Conservation (phyloP, 2,113 vertebrate genomes). For the Aptenodytes patagonicus region DNA sequence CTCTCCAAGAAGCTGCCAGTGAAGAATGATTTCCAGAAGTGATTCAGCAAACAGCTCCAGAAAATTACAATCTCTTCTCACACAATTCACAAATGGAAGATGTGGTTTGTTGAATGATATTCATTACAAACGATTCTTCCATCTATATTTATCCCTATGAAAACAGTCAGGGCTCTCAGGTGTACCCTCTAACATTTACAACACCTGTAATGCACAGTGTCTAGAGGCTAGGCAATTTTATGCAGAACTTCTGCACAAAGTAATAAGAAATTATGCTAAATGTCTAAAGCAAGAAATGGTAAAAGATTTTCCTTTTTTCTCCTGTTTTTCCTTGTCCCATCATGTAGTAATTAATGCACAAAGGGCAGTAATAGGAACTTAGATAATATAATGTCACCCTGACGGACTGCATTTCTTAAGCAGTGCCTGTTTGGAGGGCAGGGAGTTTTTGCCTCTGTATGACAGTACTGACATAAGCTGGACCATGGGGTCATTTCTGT, state of each 20-base stretch:
- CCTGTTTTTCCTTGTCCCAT: neutral
- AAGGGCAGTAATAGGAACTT: neutral
- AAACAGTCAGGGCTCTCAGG: conserved; percentile 15
- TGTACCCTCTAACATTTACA: neutral
- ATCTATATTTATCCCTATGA: conserved; percentile 8
- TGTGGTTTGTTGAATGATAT: neutral
- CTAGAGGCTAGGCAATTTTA: neutral
- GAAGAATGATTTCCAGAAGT: conserved; percentile 37
- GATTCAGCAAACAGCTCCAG: conserved; percentile 29
- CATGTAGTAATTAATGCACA: neutral
- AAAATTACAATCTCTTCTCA: conserved; percentile 1
- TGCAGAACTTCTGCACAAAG: neutral
- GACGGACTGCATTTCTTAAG: neutral
- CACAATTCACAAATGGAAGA: conserved; percentile 36
- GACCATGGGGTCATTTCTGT: neutral
- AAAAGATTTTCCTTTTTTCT: neutral
- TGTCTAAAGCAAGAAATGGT: neutral
- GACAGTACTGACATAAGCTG: neutral
- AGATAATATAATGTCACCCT: neutral
- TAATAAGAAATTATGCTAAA: neutral
- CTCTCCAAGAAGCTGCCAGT: neutral
- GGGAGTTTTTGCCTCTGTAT: neutral
- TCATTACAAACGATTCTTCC: neutral
- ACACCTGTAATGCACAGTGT: neutral
- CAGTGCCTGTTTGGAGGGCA: neutral